Evolutionary conservation across 2,888 invertebrate genomes (phyloP).

Genomic region (Agrochola lychnidis): DNA sequence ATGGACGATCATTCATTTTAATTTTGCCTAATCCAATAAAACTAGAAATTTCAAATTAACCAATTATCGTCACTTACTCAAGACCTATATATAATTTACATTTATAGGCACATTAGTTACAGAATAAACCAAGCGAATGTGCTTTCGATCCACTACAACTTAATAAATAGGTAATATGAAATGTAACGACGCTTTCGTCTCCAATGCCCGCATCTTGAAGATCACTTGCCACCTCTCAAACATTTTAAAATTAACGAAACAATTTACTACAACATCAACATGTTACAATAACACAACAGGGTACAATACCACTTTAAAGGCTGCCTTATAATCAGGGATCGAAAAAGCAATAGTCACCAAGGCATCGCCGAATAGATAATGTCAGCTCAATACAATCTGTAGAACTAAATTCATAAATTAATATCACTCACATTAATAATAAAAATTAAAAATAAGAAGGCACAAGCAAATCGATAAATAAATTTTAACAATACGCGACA

Average conservation of each 20-base stretch:
- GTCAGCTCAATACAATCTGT: conserved; percentile 79
- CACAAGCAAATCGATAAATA: conserved; percentile 89
- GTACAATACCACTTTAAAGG: conserved; percentile 76
- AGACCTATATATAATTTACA: conserved; percentile 89
- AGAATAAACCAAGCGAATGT: conserved; percentile 88
- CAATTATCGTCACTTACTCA: conserved; percentile 85
- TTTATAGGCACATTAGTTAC: conserved; percentile 90
- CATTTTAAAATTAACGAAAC: conserved; percentile 81
- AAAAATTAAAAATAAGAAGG: conserved; percentile 89
- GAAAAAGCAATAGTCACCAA: conserved; percentile 85
- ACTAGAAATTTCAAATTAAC: conserved; percentile 84
- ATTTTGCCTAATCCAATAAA: conserved; percentile 76
- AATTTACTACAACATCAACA: conserved; percentile 85
- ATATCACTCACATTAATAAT: conserved; percentile 88
- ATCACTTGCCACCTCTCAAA: conserved; percentile 82
- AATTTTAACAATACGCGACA: conserved; percentile 84
- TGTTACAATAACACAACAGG: conserved; percentile 81
- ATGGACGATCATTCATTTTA: conserved; percentile 75
- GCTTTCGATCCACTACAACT: conserved; percentile 89
- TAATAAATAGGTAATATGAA: conserved; percentile 82
- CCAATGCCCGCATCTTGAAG: conserved; percentile 88
- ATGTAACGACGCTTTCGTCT: conserved; percentile 81
- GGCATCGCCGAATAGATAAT: conserved; percentile 85
- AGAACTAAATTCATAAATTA: conserved; percentile 89
- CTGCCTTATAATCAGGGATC: conserved; percentile 83